These are phyloP conservation scores for Leuctra nigra DNA, from an alignment of 2,888 invertebrate genomes.

Conservation along the genomic window DNA sequence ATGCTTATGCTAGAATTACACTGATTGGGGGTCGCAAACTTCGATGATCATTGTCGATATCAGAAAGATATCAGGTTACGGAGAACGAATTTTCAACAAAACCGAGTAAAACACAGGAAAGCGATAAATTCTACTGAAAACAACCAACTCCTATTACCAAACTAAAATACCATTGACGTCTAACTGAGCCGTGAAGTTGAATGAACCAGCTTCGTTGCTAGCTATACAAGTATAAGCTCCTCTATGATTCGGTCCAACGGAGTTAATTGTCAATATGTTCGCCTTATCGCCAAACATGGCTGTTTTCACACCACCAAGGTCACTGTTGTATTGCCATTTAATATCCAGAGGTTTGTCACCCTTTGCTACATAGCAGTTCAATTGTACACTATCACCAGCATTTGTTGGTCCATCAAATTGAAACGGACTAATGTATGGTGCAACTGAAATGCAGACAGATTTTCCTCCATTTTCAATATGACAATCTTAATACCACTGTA, in stretches of 20 bases:
- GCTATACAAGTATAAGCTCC: slow-evolving; percentile 73
- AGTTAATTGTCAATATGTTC: slow-evolving; percentile 34
- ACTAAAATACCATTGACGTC: slow-evolving; percentile 48
- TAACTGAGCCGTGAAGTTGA: slow-evolving; percentile 47
- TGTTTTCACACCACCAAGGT: slow-evolving; percentile 37
- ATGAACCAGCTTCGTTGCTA: slow-evolving; percentile 61
- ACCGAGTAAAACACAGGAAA: too few species aligned
- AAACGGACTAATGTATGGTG: slow-evolving; percentile 35
- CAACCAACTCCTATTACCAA: too few species aligned
- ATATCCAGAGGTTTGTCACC: slow-evolving; percentile 36
- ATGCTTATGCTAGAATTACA: too few species aligned
- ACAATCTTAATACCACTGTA: too few species aligned
- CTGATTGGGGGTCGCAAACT: too few species aligned
- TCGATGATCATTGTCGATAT: too few species aligned
- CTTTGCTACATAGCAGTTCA: slow-evolving; percentile 36
- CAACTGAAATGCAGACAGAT: slow-evolving; percentile 23
- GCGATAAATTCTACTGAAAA: too few species aligned
- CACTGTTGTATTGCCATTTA: slow-evolving; percentile 34
- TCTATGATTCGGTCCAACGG: slow-evolving; percentile 28
- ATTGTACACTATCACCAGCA: slow-evolving; percentile 35
- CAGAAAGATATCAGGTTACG: too few species aligned
- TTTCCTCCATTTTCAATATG: too few species aligned
- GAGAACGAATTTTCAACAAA: too few species aligned
- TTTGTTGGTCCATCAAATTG: slow-evolving; percentile 38
- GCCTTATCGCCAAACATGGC: slow-evolving; percentile 41